Evolutionary conservation across 2,797 vertebrate genomes (phyloP).

Genomic region (Ambastaia sidthimunki): DNA sequence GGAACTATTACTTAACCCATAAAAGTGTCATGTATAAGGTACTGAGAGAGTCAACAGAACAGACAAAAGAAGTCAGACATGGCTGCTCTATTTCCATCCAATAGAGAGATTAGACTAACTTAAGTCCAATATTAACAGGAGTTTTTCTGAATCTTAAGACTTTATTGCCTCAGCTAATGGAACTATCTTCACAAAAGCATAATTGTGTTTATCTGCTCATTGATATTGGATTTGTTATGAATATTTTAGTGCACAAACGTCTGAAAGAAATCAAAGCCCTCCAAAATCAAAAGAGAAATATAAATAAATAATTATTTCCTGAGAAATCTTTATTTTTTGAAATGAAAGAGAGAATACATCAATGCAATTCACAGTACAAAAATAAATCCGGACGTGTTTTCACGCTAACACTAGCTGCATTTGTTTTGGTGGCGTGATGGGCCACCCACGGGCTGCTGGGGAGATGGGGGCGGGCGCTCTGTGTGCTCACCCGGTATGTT

Average conservation of each 20-base stretch:
- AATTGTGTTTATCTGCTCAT: background rate
- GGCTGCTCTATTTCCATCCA: conserved; percentile 59
- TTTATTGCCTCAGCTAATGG: background rate
- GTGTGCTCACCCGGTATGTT: conserved; percentile 70
- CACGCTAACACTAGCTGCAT: conserved; percentile 4
- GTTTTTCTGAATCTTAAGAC: background rate
- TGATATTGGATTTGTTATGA: background rate
- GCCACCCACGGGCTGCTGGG: conserved; percentile 53
- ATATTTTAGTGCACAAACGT: background rate
- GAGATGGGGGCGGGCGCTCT: conserved; percentile 49
- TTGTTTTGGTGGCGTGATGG: conserved; percentile 57
- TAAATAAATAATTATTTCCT: conserved; percentile 6
- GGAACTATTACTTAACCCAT: conserved; percentile 80
- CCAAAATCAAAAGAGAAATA: background rate
- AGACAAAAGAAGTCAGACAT: conserved; percentile 61
- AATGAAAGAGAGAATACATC: conserved; percentile 28
- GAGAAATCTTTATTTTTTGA: background rate
- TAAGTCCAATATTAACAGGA: background rate
- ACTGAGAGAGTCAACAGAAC: conserved; percentile 72
- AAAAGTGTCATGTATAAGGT: conserved; percentile 80
- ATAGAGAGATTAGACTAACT: background rate
- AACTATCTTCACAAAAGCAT: background rate
- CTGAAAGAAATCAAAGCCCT: background rate
- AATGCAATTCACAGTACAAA: conserved; percentile 27
- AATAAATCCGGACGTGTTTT: conserved; percentile 31